A percentile compares a stretch with the other conserved stretches of the same genome.
phyloP scores from a whole-genome alignment of 2,888 invertebrate genomes.

The Sarcophaga carnaria region DNA sequence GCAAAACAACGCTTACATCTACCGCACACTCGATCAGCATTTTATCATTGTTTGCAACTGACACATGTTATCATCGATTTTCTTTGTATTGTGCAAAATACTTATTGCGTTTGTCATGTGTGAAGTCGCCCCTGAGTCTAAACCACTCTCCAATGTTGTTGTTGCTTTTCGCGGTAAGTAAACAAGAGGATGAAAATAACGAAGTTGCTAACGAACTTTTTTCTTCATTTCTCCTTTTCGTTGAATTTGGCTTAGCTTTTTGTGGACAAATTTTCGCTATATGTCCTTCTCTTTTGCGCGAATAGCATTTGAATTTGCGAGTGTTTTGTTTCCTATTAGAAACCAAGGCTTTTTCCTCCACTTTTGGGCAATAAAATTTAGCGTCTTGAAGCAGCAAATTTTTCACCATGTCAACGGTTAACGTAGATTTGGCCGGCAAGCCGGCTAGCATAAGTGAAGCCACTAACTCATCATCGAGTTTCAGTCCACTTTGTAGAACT shows the following conservation, averaged over 20 bases:
- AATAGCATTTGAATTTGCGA: constrained; percentile 1
- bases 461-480: no score
- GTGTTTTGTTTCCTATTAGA: constrained; percentile 10
- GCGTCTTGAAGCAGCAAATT: no score
- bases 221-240: background rate
- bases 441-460: constrained; percentile 64
- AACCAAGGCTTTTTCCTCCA: constrained; percentile 20
- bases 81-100: constrained; percentile 29
- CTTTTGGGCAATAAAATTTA: constrained; percentile 34
- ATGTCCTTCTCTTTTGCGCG: constrained; percentile 25
- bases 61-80: constrained; percentile 5
- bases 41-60: constrained; percentile 22
- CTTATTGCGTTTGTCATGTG: constrained; percentile 46
- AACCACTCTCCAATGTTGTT: constrained; percentile 13
- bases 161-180: background rate
- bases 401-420: constrained; percentile 28
- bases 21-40: constrained; percentile 2
- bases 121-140: constrained; percentile 3
- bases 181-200: background rate
- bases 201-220: background rate
- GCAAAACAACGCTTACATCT: constrained; percentile 31
- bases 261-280: constrained; percentile 13
- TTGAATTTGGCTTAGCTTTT: background rate
- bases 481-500: no score
- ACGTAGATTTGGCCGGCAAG: constrained; percentile 39